Conservation (phyloP, 2,113 vertebrate genomes). For the Nipponia nippon region DNA sequence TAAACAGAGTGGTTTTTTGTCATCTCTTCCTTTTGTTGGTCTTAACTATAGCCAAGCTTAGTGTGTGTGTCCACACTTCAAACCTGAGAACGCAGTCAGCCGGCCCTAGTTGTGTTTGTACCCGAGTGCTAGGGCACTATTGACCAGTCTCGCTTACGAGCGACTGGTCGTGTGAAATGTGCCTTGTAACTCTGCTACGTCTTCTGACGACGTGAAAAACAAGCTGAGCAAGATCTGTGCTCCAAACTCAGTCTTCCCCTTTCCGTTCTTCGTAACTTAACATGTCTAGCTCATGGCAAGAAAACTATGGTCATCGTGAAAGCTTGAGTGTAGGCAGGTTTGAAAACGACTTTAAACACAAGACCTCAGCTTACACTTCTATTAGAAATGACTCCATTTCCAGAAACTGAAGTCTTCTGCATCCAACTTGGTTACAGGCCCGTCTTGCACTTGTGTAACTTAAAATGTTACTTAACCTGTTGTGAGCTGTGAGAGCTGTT, state of each 20-base stretch:
- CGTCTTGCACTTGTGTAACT: not conserved
- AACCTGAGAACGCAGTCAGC: not conserved
- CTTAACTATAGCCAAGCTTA: not conserved
- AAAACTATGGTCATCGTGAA: fast-evolving
- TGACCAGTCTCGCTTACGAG: fast-evolving
- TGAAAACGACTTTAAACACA: fast-evolving
- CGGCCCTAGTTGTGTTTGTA: not conserved
- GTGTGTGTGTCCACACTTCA: fast-evolving
- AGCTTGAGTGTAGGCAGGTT: too few species aligned
- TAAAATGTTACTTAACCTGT: not conserved
- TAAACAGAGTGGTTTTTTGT: fast-evolving
- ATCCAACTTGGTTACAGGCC: not conserved
- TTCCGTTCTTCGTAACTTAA: fast-evolving
- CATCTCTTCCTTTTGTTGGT: not conserved
- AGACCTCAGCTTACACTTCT: not conserved
- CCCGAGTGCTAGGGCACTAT: fast-evolving
- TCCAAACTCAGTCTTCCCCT: not conserved
- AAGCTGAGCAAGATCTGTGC: not conserved
- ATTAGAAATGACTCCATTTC: fast-evolving
- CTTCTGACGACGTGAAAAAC: fast-evolving
- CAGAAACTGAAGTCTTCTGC: not conserved
- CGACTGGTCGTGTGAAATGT: not conserved
- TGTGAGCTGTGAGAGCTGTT: not conserved
- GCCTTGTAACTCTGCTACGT: fast-evolving
- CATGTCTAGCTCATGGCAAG: fast-evolving